A percentile compares a stretch with the other conserved stretches of the same genome.
Conservation (phyloP, 2,888 invertebrate species). For the Mylabris sibirica region DNA sequence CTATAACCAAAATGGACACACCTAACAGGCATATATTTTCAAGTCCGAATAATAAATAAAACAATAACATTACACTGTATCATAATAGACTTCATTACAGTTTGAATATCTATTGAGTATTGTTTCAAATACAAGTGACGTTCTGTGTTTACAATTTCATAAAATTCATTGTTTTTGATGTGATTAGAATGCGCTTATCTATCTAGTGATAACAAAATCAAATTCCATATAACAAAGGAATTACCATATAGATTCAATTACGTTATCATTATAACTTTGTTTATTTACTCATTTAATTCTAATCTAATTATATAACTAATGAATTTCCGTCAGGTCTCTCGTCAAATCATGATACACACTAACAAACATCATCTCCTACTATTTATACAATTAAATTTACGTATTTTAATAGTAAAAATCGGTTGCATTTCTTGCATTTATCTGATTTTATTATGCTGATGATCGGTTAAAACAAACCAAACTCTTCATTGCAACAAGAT, state of each 20-base stretch:
- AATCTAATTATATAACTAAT: not conserved
- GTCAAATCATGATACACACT: not conserved
- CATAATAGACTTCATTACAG: too few relatives aligned
- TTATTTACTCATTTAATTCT: not conserved
- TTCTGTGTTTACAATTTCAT: not conserved
- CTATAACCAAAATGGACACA: not conserved
- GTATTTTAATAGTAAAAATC: not conserved
- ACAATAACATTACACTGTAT: too few relatives aligned
- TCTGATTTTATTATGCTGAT: not conserved
- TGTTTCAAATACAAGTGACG: not conserved
- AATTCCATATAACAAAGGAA: not conserved
- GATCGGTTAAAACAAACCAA: not conserved
- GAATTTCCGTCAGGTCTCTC: not conserved
- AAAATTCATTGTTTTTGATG: not conserved
- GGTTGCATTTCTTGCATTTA: not conserved
- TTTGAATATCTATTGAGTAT: too few relatives aligned
- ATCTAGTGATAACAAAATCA: not conserved
- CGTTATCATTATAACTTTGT: not conserved
- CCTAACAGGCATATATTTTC: too few relatives aligned
- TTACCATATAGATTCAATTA: conserved; percentile 4
- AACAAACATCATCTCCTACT: not conserved
- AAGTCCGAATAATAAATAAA: too few relatives aligned
- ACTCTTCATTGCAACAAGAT: conserved; percentile 10
- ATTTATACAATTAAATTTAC: not conserved
- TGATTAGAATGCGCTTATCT: not conserved